phyloP scores from a whole-genome alignment of 2,888 invertebrate species.

The Ophion ventricosus region DNA sequence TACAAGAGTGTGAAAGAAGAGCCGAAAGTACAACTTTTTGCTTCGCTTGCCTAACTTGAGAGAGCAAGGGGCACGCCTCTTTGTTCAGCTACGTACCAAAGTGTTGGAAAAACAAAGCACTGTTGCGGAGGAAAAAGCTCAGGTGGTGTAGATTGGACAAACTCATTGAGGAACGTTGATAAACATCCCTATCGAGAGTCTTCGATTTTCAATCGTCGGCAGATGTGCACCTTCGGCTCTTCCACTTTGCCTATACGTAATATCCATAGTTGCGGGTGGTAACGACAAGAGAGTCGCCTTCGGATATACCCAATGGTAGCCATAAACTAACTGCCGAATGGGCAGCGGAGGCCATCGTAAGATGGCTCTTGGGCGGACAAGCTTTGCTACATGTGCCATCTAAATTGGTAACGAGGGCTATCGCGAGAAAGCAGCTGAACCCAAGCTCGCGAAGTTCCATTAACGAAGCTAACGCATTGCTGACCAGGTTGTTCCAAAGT shows the following conservation, averaged over 20 bases:
- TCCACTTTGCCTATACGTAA: neutral
- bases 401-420: neutral
- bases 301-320: neutral
- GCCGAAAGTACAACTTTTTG: neutral
- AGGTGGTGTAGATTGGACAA: conserved; percentile 22
- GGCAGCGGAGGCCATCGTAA: neutral
- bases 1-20: neutral
- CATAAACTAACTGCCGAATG: neutral
- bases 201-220: conserved; percentile 40
- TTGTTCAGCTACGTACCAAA: neutral
- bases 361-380: neutral
- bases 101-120: neutral
- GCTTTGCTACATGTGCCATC: neutral
- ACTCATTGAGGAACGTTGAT: conserved; percentile 38
- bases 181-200: conserved; percentile 27
- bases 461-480: neutral
- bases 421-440: neutral
- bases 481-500: neutral
- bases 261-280: neutral
- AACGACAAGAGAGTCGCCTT: neutral
- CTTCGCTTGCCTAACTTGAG: neutral
- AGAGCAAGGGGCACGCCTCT: neutral
- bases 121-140: neutral
- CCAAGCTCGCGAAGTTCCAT: neutral
- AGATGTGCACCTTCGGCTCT: neutral